A percentile compares a stretch with the other conserved stretches of the same genome.
Evolutionary conservation across 2,797 vertebrate species (phyloP).

Genomic region (Synaphobranchus kaupii): DNA sequence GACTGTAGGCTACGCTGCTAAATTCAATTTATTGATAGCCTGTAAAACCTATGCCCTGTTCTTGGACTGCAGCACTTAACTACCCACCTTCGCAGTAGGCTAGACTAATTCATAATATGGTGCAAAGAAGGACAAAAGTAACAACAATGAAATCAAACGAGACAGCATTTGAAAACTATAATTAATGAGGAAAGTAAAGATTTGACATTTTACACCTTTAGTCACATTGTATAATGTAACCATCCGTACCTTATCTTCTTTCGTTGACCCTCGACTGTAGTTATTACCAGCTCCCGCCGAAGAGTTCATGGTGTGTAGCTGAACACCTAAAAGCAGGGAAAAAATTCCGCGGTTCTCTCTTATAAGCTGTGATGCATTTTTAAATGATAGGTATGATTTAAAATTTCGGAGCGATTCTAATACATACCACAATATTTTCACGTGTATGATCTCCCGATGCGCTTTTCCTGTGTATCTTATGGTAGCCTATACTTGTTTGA

Average conservation of each 20-base stretch:
- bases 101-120: neutral
- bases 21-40: neutral
- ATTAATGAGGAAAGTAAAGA: neutral
- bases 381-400: neutral
- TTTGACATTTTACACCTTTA: neutral
- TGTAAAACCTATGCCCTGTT: neutral
- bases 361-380: neutral
- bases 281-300: conserved; percentile 73
- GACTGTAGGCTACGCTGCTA: neutral
- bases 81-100: neutral
- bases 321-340: conserved; percentile 18
- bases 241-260: conserved; percentile 64
- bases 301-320: conserved; percentile 69
- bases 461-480: neutral
- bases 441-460: neutral
- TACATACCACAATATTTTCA: neutral
- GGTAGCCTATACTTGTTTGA: neutral
- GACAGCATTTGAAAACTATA: neutral
- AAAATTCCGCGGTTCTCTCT: neutral
- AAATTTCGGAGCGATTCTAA: neutral
- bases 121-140: neutral
- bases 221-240: neutral
- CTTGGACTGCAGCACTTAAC: neutral
- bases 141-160: neutral
- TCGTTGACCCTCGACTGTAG: conserved; percentile 66